phyloP scores from a whole-genome alignment of 1,140 invertebrate genomes.

The Nylanderia fulva region DNA sequence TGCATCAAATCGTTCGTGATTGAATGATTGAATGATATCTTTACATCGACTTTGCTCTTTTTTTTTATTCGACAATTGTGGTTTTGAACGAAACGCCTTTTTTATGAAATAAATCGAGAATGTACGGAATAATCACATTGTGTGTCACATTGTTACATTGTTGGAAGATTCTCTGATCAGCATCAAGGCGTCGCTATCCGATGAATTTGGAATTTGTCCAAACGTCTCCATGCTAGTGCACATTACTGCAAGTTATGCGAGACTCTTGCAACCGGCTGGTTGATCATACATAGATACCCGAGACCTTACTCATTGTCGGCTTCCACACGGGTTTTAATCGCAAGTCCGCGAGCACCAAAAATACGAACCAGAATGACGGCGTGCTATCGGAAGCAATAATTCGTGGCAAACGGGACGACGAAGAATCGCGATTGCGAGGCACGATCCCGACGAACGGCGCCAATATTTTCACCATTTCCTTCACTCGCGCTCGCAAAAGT shows the following conservation, averaged over 20 bases:
- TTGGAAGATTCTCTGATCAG: constrained; percentile 24
- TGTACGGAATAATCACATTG: background rate
- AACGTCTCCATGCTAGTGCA: constrained; percentile 16
- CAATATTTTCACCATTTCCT: constrained; percentile 46
- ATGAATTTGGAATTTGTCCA: constrained; percentile 76
- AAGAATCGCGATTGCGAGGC: constrained; percentile 47
- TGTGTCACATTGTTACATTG: background rate
- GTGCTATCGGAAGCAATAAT: constrained; percentile 78
- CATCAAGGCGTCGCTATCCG: constrained; percentile 76
- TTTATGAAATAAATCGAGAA: background rate
- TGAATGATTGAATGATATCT: background rate
- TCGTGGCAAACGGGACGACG: constrained; percentile 59
- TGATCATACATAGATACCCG: constrained; percentile 66
- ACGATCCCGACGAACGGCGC: background rate
- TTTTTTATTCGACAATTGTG: background rate
- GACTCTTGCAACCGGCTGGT: constrained; percentile 40
- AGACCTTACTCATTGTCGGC: constrained; percentile 71
- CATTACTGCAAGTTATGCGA: constrained; percentile 57
- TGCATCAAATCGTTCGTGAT: background rate
- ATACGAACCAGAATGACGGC: constrained; percentile 75
- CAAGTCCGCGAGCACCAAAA: constrained; percentile 73
- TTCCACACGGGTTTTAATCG: constrained; percentile 74
- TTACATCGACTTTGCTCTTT: background rate
- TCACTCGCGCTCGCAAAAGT: constrained; percentile 39
- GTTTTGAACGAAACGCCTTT: background rate